Conservation (phyloP, 1,140 invertebrate genomes). For the Littorina saxatilis region DNA sequence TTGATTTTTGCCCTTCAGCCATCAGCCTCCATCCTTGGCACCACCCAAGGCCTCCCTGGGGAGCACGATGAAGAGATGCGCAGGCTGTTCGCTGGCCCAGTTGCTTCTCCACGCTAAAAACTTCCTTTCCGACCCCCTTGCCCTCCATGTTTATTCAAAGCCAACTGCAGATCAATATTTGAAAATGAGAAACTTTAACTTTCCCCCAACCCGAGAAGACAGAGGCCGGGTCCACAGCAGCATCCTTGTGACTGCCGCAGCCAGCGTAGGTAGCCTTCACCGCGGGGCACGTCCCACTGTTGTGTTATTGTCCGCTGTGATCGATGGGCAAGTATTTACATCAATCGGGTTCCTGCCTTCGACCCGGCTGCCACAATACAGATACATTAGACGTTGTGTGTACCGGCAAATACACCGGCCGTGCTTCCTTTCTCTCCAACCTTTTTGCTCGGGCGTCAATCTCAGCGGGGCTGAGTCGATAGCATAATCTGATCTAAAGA, state of each 20-base stretch:
- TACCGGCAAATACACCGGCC: constrained; percentile 37
- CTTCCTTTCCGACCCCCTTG: neutral
- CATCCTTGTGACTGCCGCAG: neutral
- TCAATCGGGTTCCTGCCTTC: constrained; percentile 34
- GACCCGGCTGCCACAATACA: constrained; percentile 15
- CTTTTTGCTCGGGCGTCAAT: constrained; percentile 34
- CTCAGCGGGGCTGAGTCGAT: constrained; percentile 27
- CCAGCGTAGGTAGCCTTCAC: constrained; percentile 11
- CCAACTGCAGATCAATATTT: constrained; percentile 38
- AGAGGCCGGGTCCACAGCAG: constrained; percentile 19
- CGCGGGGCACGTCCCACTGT: neutral
- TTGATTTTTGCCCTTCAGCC: constrained; percentile 42
- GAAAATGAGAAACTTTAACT: constrained; percentile 44
- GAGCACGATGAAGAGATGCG: neutral
- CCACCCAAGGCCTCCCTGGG: neutral
- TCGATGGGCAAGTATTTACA: constrained; percentile 43
- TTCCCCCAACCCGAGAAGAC: constrained; percentile 5
- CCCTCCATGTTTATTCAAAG: constrained; percentile 26
- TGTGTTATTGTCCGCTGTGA: constrained; percentile 39
- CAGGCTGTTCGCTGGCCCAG: neutral
- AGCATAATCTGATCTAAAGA: constrained; percentile 39
- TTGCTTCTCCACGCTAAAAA: neutral
- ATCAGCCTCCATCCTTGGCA: neutral
- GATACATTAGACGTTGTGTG: constrained; percentile 40
- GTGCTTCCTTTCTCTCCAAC: constrained; percentile 27